Evolutionary conservation across 2,888 invertebrate species (phyloP), one percentile per base, ranked within the genome.

Genomic region (Agriopis marginaria): DNA sequence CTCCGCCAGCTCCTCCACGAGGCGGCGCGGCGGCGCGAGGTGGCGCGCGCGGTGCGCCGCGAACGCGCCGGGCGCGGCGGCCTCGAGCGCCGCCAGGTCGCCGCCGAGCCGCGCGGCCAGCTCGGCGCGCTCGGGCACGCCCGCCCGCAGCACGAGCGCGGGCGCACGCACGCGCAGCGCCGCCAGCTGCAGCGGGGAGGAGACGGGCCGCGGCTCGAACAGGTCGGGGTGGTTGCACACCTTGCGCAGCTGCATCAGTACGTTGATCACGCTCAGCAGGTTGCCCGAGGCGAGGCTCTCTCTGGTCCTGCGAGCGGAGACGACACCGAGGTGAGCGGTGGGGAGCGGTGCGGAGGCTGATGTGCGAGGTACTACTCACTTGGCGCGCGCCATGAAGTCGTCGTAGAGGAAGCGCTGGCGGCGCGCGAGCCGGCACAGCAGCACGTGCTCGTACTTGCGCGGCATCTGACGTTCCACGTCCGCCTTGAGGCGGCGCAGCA

Each of bases 391-490:
- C 99, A 99, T 99, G 93, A 99, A 99, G 91, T 99, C 99, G 93
- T 99, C 99, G 94, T 99, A 99, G 70, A 99, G 95, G 94, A 96
- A 99, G 75, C 99, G 96, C 91, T 99, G 99, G 49, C 99, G 95
- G 91, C 99, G 99, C 49, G 99, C 98, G 78, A 99, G 95, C 61
- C 98, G 96, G 86, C 99, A 99, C 96, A 98, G 96, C 39, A 99
- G 95, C 77, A 99, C 97, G 92, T 99, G 99, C 90, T 99, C 99
- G 91, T 97, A 98, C 92, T 99, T 99, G 87, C 91, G 88, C 85
- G 99, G 99, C 96, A 99, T 96, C 94, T 99, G 99, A 84, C 99
- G 98, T 92, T 99, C 99, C 70, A 99, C 99, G 95, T 99, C 99
- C 66, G 96, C 96, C 93, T 99, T 99, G 80, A 99, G 95, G 76